These are phyloP conservation scores for Palloptera scutellata DNA, from an alignment of 2,888 invertebrate genomes.

Conservation along the genomic window DNA sequence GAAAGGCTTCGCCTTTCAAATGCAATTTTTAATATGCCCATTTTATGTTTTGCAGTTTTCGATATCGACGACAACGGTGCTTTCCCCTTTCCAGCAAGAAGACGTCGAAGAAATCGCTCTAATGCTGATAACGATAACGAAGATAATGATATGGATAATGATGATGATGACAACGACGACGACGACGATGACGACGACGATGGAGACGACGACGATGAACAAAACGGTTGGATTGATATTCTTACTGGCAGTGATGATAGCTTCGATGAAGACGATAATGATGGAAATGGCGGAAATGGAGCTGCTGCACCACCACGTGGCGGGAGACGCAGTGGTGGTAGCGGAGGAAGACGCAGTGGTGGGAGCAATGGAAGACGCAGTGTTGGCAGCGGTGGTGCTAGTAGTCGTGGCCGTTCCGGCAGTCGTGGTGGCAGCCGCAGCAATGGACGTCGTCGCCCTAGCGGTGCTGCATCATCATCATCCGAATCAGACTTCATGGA, in stretches of 20 bases:
- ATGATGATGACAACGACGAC: conserved; percentile 45
- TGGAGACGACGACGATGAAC: conserved; percentile 43
- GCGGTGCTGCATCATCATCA: too few species aligned
- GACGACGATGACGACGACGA: conserved; percentile 44
- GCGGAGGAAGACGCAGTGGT: too few species aligned
- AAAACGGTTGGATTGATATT: conserved; percentile 24
- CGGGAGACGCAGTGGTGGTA: too few species aligned
- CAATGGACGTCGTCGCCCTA: too few species aligned
- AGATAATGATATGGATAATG: conserved; percentile 45
- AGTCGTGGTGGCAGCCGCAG: too few species aligned
- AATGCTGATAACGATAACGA: conserved; percentile 39
- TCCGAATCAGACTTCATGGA: too few species aligned
- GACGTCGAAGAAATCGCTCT: conserved; percentile 38
- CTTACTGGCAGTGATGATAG: conserved; percentile 3
- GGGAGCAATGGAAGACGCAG: too few species aligned
- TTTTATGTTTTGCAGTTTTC: conserved; percentile 45
- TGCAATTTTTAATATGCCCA: conserved; percentile 1
- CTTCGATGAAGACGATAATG: conserved; percentile 8
- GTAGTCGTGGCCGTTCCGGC: too few species aligned
- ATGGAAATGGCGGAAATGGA: neutral
- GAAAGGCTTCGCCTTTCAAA: neutral
- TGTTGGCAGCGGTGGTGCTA: too few species aligned
- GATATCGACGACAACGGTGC: conserved; percentile 48
- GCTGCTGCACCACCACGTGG: too few species aligned
- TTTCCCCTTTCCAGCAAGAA: conserved; percentile 31